Evolutionary conservation across 2,113 vertebrate genomes (phyloP), one percentile per base, ranked within the genome.

Genomic region (Saccopteryx bilineata): DNA sequence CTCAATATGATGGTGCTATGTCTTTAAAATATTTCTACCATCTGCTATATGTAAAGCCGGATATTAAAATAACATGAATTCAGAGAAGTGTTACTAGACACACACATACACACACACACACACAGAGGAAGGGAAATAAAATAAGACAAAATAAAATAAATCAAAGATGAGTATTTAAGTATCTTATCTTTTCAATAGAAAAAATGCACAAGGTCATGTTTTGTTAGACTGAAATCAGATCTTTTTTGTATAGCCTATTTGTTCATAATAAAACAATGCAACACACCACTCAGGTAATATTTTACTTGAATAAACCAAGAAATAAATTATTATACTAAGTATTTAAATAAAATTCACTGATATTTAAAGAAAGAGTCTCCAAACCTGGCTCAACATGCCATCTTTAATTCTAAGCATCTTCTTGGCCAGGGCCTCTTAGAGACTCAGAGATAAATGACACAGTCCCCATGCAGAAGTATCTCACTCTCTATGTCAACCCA

Each of bases 21-120:
- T 65, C 68, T 85, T 90, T 74, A 91, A 92, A 92, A 83, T 96
- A 92, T 60, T 83, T 95, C 90, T 95, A 87, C 81, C 61, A 86
- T 92, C 65, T 96, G 74, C 79, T 96, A 0, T 72, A 63, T 68
- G 19, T 90, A 93, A 96, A 92, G 24, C 63, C 5, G 4, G 63
- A 84, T 85, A 94, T 82, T 93, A 88, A 82, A 83, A 92, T 89
- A 80, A 84, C 31, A 82, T 39, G 78, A 63, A 75, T 89, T 95
- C 21, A 93, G 93, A 79, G 28, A 71, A 31, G 0, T 86, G 3
- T 66, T 65, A 63, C 39, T 76, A 65, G 69, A 79, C 18, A 80
- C 12, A 74, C 11, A 68, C 3, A 82, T 15, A 85, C 9, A 75
- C 19, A 86, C 26, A 68, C 3, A 46, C 24, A 90, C 4, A 50